These are phyloP conservation scores for Chloromyia formosa DNA, from an alignment of 2,888 invertebrate species.

Conservation along the genomic window DNA sequence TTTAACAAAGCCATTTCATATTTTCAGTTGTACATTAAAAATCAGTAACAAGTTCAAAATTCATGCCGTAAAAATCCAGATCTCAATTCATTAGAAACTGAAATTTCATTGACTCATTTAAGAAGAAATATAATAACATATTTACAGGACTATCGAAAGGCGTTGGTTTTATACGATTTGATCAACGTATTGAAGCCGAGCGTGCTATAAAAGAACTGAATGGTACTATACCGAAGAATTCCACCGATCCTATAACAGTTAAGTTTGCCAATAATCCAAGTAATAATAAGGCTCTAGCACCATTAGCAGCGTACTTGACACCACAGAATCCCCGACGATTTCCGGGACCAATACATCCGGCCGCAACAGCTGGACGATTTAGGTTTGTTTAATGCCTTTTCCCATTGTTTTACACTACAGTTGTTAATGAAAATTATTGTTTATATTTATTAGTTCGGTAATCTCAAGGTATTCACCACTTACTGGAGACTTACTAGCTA, in stretches of 20 bases:
- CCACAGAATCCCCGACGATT: slow-evolving; percentile 82
- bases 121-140: no score
- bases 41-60: no score
- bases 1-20: slow-evolving; percentile 27
- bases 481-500: slow-evolving; percentile 81
- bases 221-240: slow-evolving; percentile 88
- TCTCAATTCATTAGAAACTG: slow-evolving; percentile 17
- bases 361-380: slow-evolving; percentile 61
- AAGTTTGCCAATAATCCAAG: slow-evolving; percentile 95
- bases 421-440: slow-evolving; percentile 6
- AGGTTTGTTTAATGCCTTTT: slow-evolving; percentile 56
- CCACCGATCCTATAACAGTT: slow-evolving; percentile 90
- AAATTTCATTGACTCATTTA: no score
- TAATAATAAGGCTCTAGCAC: slow-evolving; percentile 83
- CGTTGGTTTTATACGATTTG: slow-evolving; percentile 93
- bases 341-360: slow-evolving; percentile 73
- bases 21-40: not conserved
- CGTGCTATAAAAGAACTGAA: slow-evolving; percentile 90
- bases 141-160: slow-evolving; percentile 87
- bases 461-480: slow-evolving; percentile 81
- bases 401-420: not conserved
- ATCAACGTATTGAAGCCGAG: slow-evolving; percentile 91
- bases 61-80: slow-evolving; percentile 47
- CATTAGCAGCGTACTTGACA: slow-evolving; percentile 84
- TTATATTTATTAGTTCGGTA: slow-evolving; percentile 57